phyloP scores from a whole-genome alignment of 35 echinoderm and acorn worm genomes.

The Patiria miniata region DNA sequence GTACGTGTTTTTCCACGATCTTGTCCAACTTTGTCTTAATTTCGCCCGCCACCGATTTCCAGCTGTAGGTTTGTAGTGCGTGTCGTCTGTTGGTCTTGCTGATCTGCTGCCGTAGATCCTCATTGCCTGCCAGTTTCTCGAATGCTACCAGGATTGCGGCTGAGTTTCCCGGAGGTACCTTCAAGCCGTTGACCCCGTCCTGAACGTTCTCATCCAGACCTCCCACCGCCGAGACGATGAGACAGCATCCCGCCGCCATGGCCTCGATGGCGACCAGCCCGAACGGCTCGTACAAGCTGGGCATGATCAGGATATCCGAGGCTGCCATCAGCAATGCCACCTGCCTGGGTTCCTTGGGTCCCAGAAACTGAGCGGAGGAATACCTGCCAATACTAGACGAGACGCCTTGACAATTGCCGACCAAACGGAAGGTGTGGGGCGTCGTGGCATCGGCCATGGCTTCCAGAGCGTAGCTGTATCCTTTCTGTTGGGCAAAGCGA shows the following conservation, averaged over 20 bases:
- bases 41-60: too few species aligned
- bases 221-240: constrained; percentile 27
- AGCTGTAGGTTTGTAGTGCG: too few species aligned
- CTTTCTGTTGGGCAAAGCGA: constrained; percentile 4
- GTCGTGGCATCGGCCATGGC: neutral
- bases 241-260: constrained; percentile 33
- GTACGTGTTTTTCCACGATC: too few species aligned
- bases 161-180: constrained; percentile 13
- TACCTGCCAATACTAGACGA: neutral
- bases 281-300: constrained; percentile 18
- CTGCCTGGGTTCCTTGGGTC: neutral
- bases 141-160: neutral
- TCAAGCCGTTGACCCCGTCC: constrained; percentile 23
- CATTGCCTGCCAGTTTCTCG: neutral
- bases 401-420: neutral
- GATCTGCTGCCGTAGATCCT: too few species aligned
- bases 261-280: constrained; percentile 23
- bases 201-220: constrained; percentile 28
- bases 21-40: too few species aligned
- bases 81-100: too few species aligned
- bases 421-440: neutral
- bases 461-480: neutral
- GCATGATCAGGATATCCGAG: constrained; percentile 19
- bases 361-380: neutral
- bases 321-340: constrained; percentile 5